Base-by-base conservation (phyloP, 2,888 invertebrate species). In the Melanotus villosus region DNA sequence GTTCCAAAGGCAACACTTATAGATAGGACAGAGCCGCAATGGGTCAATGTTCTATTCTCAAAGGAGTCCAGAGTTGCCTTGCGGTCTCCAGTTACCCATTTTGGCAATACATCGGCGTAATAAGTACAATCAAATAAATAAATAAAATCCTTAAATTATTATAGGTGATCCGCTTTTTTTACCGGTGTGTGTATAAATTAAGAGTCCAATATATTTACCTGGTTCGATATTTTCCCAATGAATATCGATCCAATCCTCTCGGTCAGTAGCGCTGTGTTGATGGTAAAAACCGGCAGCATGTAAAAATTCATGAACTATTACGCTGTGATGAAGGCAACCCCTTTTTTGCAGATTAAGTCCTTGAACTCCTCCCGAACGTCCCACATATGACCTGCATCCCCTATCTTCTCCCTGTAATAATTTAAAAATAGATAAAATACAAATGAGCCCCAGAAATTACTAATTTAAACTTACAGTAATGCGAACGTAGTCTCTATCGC, bases 281-380 rank as follows among this genome's bases (percentile, higher is more conserved):
- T 95, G 95, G 81, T 92, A 93, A 82, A 95, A 94, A 0, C 95
- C 95, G 1, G 93, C 82, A 0, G 92, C 90, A 79, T 95, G 95
- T 77, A 95, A 86, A 80, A 95, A 86, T 82, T 95, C 95, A 80
- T 95, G 93, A 5, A 92, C 88, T 2, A 92, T 87, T 7, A 91
- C 91, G 12, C 93, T 91, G 67, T 16, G n/a, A 6, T 56, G 47
- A 43, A 73, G n/a, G 32, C 64, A 62, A 14, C 59, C 47, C 7
- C 23, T 57, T n/a, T 1, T n/a, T 18, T 67, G 19, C 18, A 68
- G 43, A 23, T 68, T 68, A 1, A 64, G 18, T 1, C 9, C 19
- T 19, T 68, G 64, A 1, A 6, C 3, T 6, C 62, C 56, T 4
- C 67, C 67, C 0, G 23, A 0, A 6, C 54, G 26, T 21, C 67